These are phyloP conservation scores for Aldabrachelys gigantea DNA, from an alignment of 2,113 vertebrate species.

Conservation along the genomic window DNA sequence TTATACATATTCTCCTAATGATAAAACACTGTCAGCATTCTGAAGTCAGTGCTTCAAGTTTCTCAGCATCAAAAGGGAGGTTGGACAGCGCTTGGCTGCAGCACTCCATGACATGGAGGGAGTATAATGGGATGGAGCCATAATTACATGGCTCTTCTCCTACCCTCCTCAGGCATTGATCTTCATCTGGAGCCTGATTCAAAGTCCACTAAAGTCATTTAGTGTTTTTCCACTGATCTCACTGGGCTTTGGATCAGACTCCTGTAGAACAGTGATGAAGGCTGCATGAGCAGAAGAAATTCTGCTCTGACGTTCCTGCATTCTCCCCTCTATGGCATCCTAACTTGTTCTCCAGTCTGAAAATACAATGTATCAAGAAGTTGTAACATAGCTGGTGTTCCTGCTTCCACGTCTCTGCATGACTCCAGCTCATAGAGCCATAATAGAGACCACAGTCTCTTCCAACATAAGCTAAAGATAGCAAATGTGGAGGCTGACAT, in stretches of 20 bases:
- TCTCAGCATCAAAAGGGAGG: neutral
- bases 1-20: neutral
- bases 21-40: rapidly evolving
- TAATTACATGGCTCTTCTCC: neutral
- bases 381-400: neutral
- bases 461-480: neutral
- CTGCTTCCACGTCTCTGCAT: neutral
- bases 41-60: rapidly evolving
- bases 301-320: neutral
- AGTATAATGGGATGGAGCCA: neutral
- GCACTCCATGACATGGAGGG: neutral
- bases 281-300: neutral
- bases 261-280: neutral
- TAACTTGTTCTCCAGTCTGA: neutral
- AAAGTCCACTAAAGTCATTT: neutral
- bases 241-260: neutral
- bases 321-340: neutral
- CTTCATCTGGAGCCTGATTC: neutral
- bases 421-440: neutral
- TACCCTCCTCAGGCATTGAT: neutral
- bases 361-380: neutral
- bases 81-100: rapidly evolving
- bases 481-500: too few species aligned
- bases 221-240: neutral
- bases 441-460: neutral